Evolutionary conservation across 2,888 invertebrate species (phyloP), one percentile per base, ranked within the genome.

Genomic region (Andrena trimmerana): DNA sequence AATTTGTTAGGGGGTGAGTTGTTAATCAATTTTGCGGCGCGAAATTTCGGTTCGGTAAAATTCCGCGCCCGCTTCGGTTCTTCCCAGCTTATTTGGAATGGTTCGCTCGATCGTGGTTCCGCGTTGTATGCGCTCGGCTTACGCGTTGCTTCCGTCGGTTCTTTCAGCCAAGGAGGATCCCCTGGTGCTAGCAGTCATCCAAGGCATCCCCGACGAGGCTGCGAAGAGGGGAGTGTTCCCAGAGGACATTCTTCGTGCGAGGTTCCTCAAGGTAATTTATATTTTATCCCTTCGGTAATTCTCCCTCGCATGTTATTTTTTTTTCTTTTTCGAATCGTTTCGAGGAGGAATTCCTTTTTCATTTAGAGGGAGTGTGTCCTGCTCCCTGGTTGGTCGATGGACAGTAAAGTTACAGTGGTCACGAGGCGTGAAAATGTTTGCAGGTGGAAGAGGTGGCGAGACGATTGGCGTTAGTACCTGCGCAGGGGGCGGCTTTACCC

Each of bases 381-480:
- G 10, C 4, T 13, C 29, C 20, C 48, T 20, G 71, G 60, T 33
- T 60, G 62, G 31, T n/a, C 29, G 33, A 62, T 31, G 10, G 36
- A 72, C 7, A 63, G 36, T 72, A 72, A 65, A 54, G 63, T 29
- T 27, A 33, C 7, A 71, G 33, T 24, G 42, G 60, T 54, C 33
- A 75, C 62, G 70, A 68, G 59, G 42, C 29, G 67, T 57, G 60
- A 78, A 69, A 70, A 66, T 42, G 70, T 82, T 84, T 76, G 84
- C 90, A 96, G 95, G 96, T 98, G 89, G 97, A 97, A 92, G 95
- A 96, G 78, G 96, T 98, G 10, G 98, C 98, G 3, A 95, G 97
- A 78, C 96, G 97, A 86, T 96, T 99, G 71, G 98, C 99, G 0
- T 94, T 99, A 86, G 96, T 99, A 1, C 98, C 98, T 0, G 97